Evolutionary conservation across 2,888 invertebrate genomes (phyloP), one percentile per base, ranked within the genome.

Genomic region (Theretra japonica): DNA sequence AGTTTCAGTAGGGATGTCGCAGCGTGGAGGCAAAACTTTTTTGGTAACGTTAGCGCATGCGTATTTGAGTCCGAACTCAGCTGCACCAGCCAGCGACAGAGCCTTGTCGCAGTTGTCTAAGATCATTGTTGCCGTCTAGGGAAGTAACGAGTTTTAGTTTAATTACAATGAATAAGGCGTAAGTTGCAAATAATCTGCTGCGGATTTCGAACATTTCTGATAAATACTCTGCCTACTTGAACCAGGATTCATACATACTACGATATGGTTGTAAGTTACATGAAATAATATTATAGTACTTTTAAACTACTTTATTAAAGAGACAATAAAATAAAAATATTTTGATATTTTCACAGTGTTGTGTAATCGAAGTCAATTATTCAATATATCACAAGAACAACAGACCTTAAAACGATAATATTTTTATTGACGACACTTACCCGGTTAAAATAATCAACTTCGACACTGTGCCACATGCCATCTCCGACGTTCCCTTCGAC

Each of bases 401-500:
- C n/a, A 8, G 2, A n/a, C 30, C 15, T 28, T 15, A 15, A 25
- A 15, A 48, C 0, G 19, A 50, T 5, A 60, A 41, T 2, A 11
- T 41, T 41, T 41, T 62, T 15, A 3, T n/a, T 25, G 11, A 58
- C 48, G 53, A 23, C 6, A 83, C 90, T 89, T 76, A 96, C 97
- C 93, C 97, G 96, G 86, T 99, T 99, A 75, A 97, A 96, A 86
- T 99, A 99, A 21, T 96, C 95, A 0, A 99, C 96, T 74, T 96
- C 96, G 3, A 98, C 97, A 7, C 96, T 95, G 87, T 99, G 99
- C 99, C 99, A 99, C 60, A 96, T 91, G 0, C 99, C 99, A 85
- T 99, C 97, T 0, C 97, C 97, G 0, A 99, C 96, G 1, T 97
- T 96, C 0, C 96, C 96, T 0, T 96, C 96, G 19, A 97, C 95